These are phyloP conservation scores for Amazonetta brasiliensis DNA, from an alignment of 2,797 vertebrate species.

Conservation along the genomic window DNA sequence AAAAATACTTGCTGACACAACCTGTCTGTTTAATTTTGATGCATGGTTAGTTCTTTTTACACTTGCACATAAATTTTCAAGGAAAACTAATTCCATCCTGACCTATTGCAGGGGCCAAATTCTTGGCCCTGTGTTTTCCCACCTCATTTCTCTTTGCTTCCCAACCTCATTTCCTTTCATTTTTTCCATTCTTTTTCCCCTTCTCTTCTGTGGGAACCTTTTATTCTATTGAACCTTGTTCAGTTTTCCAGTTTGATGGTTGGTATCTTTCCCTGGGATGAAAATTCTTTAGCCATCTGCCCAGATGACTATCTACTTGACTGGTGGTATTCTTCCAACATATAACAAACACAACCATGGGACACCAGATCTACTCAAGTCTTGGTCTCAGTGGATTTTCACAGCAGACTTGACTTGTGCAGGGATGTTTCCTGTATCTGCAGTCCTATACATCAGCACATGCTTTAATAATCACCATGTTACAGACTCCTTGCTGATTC, in stretches of 20 bases:
- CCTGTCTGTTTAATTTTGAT: not conserved
- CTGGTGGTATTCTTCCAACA: not conserved
- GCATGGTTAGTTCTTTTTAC: not conserved
- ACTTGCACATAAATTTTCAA: not conserved
- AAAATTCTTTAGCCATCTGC: not conserved
- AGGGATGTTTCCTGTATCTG: not conserved
- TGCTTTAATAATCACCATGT: not conserved
- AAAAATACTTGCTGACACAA: not conserved
- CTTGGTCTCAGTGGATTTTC: not conserved
- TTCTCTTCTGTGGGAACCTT: not conserved
- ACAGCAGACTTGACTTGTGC: not conserved
- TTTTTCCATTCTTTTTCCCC: not conserved
- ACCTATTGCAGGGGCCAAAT: not conserved
- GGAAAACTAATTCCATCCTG: not conserved
- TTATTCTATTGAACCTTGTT: not conserved
- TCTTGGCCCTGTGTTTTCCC: not conserved
- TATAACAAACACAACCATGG: fast-evolving
- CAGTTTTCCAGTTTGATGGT: not conserved
- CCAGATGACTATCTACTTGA: not conserved
- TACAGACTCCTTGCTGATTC: not conserved
- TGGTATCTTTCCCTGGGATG: not conserved
- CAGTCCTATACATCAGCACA: not conserved
- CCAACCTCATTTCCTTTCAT: not conserved
- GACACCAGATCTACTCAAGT: not conserved
- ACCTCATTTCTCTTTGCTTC: not conserved